These are phyloP conservation scores for Trichogramma dendrolimi DNA, from an alignment of 2,888 invertebrate genomes.

Conservation along the genomic window DNA sequence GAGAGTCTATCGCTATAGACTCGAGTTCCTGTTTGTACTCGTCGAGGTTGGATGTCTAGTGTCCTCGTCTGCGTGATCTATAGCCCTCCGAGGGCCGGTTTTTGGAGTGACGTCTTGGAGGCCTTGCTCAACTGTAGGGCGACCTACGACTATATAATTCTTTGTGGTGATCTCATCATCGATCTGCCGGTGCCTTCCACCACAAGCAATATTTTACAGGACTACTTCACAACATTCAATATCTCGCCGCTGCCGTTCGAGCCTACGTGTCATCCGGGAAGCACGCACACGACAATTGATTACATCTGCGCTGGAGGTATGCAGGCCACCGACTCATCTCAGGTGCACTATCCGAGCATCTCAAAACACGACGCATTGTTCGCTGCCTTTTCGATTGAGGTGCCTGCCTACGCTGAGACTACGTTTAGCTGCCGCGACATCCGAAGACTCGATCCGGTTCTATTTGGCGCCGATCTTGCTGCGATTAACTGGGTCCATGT, in stretches of 20 bases:
- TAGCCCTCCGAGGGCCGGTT: not conserved
- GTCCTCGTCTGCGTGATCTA: too few relatives aligned
- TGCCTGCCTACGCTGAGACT: not conserved
- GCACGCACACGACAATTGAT: not conserved
- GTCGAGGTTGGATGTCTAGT: too few relatives aligned
- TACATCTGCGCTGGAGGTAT: not conserved
- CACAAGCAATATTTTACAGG: not conserved
- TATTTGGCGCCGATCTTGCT: not conserved
- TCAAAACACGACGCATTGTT: too few relatives aligned
- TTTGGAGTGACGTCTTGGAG: not conserved
- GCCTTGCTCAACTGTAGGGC: not conserved
- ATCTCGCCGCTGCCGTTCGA: not conserved
- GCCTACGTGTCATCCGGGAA: not conserved
- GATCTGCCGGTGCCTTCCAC: not conserved
- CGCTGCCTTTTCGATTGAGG: not conserved
- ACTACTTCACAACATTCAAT: not conserved
- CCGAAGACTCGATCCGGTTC: not conserved
- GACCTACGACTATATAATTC: not conserved
- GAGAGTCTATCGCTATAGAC: too few relatives aligned
- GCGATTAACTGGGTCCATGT: not conserved
- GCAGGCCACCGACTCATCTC: not conserved
- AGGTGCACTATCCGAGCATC: not conserved
- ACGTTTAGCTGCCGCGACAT: not conserved
- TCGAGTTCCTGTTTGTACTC: too few relatives aligned
- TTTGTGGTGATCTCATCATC: not conserved